These are phyloP conservation scores for Subanguina moxae DNA, from an alignment of 1,140 invertebrate genomes.

Conservation along the genomic window DNA sequence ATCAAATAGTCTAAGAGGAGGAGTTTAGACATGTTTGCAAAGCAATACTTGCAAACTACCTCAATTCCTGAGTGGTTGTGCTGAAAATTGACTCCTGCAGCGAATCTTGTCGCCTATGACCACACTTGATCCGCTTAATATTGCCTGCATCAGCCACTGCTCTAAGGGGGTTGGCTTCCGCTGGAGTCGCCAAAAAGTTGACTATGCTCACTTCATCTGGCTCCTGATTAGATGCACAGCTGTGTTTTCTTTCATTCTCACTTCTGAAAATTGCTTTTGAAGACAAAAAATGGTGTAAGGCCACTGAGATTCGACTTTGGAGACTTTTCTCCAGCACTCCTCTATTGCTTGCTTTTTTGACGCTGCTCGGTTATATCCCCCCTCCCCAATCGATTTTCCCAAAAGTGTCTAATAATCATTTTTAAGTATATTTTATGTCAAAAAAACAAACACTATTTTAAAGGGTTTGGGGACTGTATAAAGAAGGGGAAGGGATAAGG, in stretches of 20 bases:
- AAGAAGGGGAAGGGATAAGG: too few relatives aligned
- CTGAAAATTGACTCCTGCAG: slow-evolving; percentile 56
- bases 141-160: slow-evolving; percentile 24
- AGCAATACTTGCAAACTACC: slow-evolving; percentile 15
- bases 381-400: too few relatives aligned
- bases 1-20: slow-evolving; percentile 48
- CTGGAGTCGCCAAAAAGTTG: not conserved
- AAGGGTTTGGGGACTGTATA: too few relatives aligned
- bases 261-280: too few relatives aligned
- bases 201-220: slow-evolving; percentile 1
- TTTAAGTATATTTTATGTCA: too few relatives aligned
- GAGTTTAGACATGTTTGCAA: not conserved
- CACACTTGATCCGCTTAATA: slow-evolving; percentile 51
- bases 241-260: not conserved
- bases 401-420: too few relatives aligned
- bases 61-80: slow-evolving; percentile 51
- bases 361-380: too few relatives aligned
- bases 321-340: too few relatives aligned
- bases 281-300: too few relatives aligned
- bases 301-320: too few relatives aligned
- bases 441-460: too few relatives aligned
- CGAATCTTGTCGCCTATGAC: slow-evolving; percentile 55
- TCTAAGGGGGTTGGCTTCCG: not conserved
- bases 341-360: too few relatives aligned
- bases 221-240: not conserved